Evolutionary conservation across 2,113 vertebrate species (phyloP).

Genomic region (Myodes glareolus): DNA sequence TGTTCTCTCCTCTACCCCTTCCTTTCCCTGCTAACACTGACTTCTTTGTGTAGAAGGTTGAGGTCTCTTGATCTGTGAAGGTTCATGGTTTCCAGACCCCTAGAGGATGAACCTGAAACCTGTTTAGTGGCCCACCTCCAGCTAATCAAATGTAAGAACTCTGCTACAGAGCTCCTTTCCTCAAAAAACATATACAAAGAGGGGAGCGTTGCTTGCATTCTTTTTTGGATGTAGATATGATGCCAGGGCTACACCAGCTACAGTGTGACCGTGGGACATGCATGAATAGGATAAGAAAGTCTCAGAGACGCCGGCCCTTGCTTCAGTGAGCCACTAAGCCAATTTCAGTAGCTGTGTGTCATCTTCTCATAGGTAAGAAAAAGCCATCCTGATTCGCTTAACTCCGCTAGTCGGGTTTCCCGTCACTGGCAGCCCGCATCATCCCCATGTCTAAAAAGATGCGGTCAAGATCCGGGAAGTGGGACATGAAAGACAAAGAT

Average conservation of each 20-base stretch:
- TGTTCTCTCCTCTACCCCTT: not conserved
- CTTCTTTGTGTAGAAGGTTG: not conserved
- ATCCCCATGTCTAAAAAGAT: not conserved
- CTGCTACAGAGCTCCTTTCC: not conserved
- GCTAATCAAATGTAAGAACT: not conserved
- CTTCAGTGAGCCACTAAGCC: not conserved
- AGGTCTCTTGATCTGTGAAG: not conserved
- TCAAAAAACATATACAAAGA: not conserved
- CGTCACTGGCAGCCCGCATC: not conserved
- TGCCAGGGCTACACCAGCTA: not conserved
- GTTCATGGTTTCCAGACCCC: not conserved
- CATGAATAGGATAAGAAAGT: not conserved
- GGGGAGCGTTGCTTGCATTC: not conserved
- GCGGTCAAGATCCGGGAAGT: not conserved
- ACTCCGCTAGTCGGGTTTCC: not conserved
- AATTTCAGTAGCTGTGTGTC: not conserved
- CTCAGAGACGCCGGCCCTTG: not conserved
- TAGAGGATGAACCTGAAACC: not conserved
- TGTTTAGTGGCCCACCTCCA: not conserved
- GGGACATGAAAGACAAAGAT: not conserved
- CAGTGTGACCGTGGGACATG: not conserved
- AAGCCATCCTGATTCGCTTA: constrained; percentile 8
- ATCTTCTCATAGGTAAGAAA: not conserved
- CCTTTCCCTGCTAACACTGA: not conserved
- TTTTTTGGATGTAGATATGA: not conserved